Evolutionary conservation across 2,888 invertebrate species (phyloP).

Genomic region (Chamaedrilus cognettii): DNA sequence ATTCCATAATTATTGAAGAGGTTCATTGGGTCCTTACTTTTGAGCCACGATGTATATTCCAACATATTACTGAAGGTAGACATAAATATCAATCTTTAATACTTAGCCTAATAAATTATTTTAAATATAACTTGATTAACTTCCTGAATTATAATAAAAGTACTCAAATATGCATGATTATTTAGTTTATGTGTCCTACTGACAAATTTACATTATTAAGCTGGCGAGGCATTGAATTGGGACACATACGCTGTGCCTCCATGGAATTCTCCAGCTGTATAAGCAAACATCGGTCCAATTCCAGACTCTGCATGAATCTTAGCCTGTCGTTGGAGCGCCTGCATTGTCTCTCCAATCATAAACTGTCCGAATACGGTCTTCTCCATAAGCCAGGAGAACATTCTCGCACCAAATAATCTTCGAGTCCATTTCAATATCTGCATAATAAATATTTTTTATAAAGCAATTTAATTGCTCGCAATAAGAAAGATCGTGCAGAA

Average conservation of each 20-base stretch:
- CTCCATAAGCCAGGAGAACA: conserved; percentile 49
- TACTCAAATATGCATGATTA: neutral
- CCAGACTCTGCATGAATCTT: conserved; percentile 15
- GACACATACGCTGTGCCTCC: conserved; percentile 18
- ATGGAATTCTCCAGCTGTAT: conserved; percentile 35
- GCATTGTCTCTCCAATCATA: conserved; percentile 59
- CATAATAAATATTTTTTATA: neutral
- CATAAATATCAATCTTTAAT: too few relatives aligned
- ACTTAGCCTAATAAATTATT: too few relatives aligned
- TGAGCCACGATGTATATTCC: too few relatives aligned
- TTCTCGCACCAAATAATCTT: conserved; percentile 44
- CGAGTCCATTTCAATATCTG: conserved; percentile 46
- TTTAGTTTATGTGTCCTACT: neutral
- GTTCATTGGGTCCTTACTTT: too few relatives aligned
- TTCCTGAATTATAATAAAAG: too few relatives aligned
- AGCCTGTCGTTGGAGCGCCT: conserved; percentile 42
- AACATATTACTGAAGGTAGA: too few relatives aligned
- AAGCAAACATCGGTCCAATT: conserved; percentile 35
- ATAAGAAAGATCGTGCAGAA: too few relatives aligned
- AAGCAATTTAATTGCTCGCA: too few relatives aligned
- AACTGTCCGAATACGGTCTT: conserved; percentile 61
- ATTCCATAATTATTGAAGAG: too few relatives aligned
- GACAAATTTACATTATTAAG: too few relatives aligned
- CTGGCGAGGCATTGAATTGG: neutral
- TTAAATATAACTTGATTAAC: too few relatives aligned